These are phyloP conservation scores for Harpalus rufipes DNA, from an alignment of 2,888 invertebrate species.

Conservation along the genomic window DNA sequence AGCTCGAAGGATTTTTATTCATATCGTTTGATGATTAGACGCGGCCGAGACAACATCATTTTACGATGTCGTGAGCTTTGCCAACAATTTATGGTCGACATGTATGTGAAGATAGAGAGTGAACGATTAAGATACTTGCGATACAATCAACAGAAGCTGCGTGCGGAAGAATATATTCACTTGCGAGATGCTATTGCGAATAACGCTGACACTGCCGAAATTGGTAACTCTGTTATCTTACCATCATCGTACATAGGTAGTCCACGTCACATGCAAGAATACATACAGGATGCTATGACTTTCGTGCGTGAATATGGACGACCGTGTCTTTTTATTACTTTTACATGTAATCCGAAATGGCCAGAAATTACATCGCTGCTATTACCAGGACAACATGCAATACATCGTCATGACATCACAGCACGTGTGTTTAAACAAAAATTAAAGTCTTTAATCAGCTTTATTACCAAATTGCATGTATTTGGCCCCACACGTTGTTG, in stretches of 20 bases:
- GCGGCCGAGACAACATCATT: no score
- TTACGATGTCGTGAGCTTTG: no score
- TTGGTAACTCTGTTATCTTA: slow-evolving; percentile 72
- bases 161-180: slow-evolving; percentile 73
- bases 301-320: slow-evolving; percentile 73
- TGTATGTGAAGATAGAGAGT: no score
- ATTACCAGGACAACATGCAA: slow-evolving; percentile 63
- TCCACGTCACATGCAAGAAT: slow-evolving; percentile 71
- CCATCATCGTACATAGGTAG: slow-evolving; percentile 71
- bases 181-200: slow-evolving; percentile 71
- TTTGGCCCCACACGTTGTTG: not conserved
- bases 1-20: no score
- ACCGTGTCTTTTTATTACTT: slow-evolving; percentile 69
- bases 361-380: slow-evolving; percentile 69
- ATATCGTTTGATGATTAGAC: no score
- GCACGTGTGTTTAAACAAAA: slow-evolving; percentile 70
- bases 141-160: no score
- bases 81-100: no score
- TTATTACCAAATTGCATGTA: slow-evolving; percentile 56
- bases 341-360: slow-evolving; percentile 71
- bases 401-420: slow-evolving; percentile 71
- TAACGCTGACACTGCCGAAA: slow-evolving; percentile 70
- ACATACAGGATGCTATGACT: slow-evolving; percentile 71
- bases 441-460: slow-evolving; percentile 67
- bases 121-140: no score